Conservation (phyloP, 2,113 vertebrate species). For the Ginglymostoma cirratum region DNA sequence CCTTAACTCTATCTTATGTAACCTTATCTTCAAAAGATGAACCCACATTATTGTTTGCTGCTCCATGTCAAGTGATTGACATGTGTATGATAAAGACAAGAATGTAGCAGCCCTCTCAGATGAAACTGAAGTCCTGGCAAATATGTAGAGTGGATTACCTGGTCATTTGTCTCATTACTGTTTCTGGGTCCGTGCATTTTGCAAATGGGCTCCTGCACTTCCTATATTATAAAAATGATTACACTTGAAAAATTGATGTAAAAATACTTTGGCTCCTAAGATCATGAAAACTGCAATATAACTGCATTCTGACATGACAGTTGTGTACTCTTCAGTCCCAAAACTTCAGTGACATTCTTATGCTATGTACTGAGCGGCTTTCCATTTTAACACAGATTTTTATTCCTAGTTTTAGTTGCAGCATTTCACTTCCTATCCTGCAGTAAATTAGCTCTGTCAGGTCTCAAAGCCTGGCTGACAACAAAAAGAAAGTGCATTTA, state of each 20-base stretch:
- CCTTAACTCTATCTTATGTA: too few relatives aligned
- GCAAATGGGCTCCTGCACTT: neutral
- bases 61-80: too few relatives aligned
- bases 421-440: neutral
- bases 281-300: neutral
- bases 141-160: neutral
- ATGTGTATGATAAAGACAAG: too few relatives aligned
- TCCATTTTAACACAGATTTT: neutral
- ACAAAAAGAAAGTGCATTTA: neutral
- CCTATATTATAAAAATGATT: neutral
- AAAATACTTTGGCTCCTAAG: too few relatives aligned
- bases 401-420: neutral
- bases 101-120: neutral
- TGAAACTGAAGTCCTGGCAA: neutral
- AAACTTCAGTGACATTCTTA: neutral
- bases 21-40: too few relatives aligned
- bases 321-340: neutral
- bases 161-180: neutral
- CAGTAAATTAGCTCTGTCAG: neutral
- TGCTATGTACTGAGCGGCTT: neutral
- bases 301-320: neutral
- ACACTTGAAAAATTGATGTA: too few relatives aligned
- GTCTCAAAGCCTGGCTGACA: neutral
- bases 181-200: neutral
- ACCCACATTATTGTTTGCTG: too few relatives aligned